Conservation (phyloP, 2,888 invertebrate genomes). For the Meiosimyza decipiens region DNA sequence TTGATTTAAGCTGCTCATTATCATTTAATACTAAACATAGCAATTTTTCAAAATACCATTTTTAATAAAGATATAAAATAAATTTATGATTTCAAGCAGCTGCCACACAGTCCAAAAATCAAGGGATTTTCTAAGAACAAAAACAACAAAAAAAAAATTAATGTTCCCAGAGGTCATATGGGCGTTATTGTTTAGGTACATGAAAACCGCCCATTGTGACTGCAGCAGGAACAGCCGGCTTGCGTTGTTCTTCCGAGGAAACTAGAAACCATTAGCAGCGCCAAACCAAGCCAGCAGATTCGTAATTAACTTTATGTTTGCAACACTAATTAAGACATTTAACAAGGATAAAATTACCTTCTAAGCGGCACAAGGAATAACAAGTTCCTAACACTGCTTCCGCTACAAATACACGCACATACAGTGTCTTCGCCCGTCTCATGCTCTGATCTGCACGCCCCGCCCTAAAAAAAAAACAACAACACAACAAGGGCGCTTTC, state of each 20-base stretch:
- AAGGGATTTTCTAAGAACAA: not conserved
- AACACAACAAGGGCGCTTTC: conserved; percentile 8
- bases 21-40: no score
- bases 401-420: not conserved
- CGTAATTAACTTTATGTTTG: conserved; percentile 50
- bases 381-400: not conserved
- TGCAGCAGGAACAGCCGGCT: no score
- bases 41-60: not conserved
- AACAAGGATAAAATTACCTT: conserved; percentile 48
- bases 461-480: not conserved
- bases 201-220: no score
- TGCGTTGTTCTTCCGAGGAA: conserved; percentile 10
- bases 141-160: not conserved
- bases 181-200: not conserved
- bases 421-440: not conserved
- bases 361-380: conserved; percentile 20
- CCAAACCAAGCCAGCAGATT: conserved; percentile 40
- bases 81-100: not conserved
- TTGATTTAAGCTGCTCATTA: no score
- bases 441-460: no score
- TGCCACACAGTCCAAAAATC: not conserved
- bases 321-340: conserved; percentile 49
- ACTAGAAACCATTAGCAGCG: conserved; percentile 41
- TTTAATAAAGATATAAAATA: conserved; percentile 3
- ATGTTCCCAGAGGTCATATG: not conserved